A percentile compares a stretch with the other conserved stretches of the same genome.
Evolutionary conservation across 2,888 invertebrate species (phyloP).

Genomic region (Phengaris alcon): DNA sequence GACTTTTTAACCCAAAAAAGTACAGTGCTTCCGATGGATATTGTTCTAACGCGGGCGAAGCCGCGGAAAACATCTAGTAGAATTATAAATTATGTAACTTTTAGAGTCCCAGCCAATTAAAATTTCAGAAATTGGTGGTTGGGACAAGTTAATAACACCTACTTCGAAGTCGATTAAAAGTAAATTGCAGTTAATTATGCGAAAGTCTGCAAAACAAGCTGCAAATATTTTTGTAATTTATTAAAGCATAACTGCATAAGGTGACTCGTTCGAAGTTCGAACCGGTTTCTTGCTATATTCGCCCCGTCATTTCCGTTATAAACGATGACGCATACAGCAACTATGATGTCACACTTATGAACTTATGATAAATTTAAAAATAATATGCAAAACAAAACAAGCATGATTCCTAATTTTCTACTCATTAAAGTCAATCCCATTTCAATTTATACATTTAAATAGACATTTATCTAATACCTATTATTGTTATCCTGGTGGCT

Average conservation of each 20-base stretch:
- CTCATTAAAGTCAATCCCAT: too few species aligned
- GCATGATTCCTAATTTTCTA: neutral
- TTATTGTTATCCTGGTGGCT: too few species aligned
- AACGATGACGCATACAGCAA: constrained; percentile 4
- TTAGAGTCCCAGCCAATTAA: too few species aligned
- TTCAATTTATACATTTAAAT: neutral
- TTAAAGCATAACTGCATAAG: neutral
- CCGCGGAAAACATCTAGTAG: too few species aligned
- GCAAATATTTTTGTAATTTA: neutral
- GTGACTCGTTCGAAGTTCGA: neutral
- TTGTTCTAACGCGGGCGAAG: too few species aligned
- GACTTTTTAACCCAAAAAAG: too few species aligned
- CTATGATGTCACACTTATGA: constrained; percentile 5
- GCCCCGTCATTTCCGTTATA: neutral
- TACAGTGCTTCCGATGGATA: too few species aligned
- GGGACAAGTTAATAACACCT: too few species aligned
- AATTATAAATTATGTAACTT: too few species aligned
- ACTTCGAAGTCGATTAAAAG: neutral
- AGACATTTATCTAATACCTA: neutral
- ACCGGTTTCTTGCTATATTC: constrained; percentile 5
- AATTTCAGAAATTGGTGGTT: too few species aligned
- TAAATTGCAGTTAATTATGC: neutral
- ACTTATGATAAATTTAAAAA: neutral
- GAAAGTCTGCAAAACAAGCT: neutral
- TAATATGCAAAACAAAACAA: neutral